A percentile compares a stretch with the other conserved stretches of the same genome.
phyloP scores from a whole-genome alignment of 2,113 vertebrate species.

The Bos taurus region ARS-UCD2.0 NC_037346.1:50778501-50779000 shows the following conservation, averaged over 20 bases:
- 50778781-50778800: constrained; percentile 53
- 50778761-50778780: not conserved
- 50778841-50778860: not conserved
- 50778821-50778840: not conserved
- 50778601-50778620: not conserved
- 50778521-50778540: not conserved
- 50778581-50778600: rapidly evolving
- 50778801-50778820: not conserved
- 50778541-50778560: not conserved
- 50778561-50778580: not conserved
- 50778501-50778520: not conserved
- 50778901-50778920: not conserved
- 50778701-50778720: not conserved
- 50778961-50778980: not conserved
- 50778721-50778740: not conserved
- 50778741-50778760: not conserved
- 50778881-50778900: no score
- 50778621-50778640: no score
- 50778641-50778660: not conserved
- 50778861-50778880: not conserved
- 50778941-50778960: not conserved
- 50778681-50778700: not conserved
- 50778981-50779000: not conserved
- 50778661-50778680: not conserved
- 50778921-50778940: not conserved